Evolutionary conservation across 2,113 vertebrate genomes (phyloP), one percentile per base, ranked within the genome.

Genomic region (Pseudorectes ferrugineus): DNA sequence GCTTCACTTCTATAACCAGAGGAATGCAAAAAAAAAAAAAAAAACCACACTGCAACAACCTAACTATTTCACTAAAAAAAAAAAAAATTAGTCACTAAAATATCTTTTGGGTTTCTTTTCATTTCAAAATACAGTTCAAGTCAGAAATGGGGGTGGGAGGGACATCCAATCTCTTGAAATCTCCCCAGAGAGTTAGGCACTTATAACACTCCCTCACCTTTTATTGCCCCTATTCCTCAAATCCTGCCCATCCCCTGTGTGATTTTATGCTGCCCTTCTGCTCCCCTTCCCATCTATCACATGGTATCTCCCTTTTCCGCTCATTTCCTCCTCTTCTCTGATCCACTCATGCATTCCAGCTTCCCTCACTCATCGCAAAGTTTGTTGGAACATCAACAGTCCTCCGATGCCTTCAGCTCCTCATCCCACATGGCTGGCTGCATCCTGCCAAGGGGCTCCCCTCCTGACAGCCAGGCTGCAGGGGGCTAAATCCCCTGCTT

Each of bases 221-320:
- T 89, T 91, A 91, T 87, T 92, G 89, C 48, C 57, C 68, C 71
- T 72, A 74, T 82, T 87, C 85, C 66, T 92, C 72, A 85, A 74
- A 86, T 48, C 61, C 74, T 92, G 86, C 51, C 85, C 73, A 75
- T 75, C 28, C 43, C 45, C 42, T 87, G 58, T 13, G 58, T 55
- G 36, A 25, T 84, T 92, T 88, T 20, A 10, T 15, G 8, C 28
- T 77, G 73, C 54, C 77, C 72, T 95, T 67, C 88, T 77, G 91
- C 81, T 94, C 87, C 81, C 76, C 23, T 59, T 63, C 85, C 57
- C 72, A 86, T 95, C 88, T 81, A 91, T 95, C 90, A 92, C 83
- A 67, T 0, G 0, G 19, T 83, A 88, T 95, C 91, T 96, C 63
- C 73, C 52, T 68, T 86, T 62, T 62, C 51, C 0, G 0, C 38